Conservation (phyloP, 2,888 invertebrate species). For the Apamea crenata region DNA sequence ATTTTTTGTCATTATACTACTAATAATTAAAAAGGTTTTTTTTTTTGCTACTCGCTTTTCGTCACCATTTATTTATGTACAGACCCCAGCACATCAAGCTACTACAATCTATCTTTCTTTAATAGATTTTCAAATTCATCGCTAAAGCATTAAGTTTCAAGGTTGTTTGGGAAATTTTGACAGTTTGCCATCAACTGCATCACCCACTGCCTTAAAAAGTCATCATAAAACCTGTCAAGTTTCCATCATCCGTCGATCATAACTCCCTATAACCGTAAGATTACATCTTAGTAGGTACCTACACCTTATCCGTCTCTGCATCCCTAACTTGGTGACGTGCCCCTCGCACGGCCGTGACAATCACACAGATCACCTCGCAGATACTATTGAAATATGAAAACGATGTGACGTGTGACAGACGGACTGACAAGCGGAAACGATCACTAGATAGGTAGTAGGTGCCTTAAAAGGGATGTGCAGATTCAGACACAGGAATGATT, state of each 20-base stretch:
- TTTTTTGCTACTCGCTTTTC: neutral
- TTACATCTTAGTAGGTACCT: neutral
- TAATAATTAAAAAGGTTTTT: neutral
- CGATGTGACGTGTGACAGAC: constrained; percentile 30
- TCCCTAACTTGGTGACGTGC: constrained; percentile 46
- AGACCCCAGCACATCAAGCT: too few relatives aligned
- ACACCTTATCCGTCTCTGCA: constrained; percentile 14
- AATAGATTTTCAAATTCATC: too few relatives aligned
- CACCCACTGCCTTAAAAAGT: neutral
- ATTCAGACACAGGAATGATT: neutral
- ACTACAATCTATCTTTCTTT: too few relatives aligned
- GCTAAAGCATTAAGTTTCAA: too few relatives aligned
- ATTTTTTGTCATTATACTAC: neutral
- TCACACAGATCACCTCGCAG: constrained; percentile 49
- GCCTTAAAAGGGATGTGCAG: constrained; percentile 1
- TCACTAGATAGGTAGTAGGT: neutral
- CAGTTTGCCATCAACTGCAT: neutral
- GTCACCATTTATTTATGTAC: neutral
- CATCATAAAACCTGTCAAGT: constrained; percentile 6
- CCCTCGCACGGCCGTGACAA: constrained; percentile 26
- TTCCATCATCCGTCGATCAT: constrained; percentile 27
- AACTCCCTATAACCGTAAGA: neutral
- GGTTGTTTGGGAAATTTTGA: too few relatives aligned
- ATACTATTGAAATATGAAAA: constrained; percentile 51
- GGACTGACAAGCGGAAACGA: constrained; percentile 48